Evolutionary conservation across 2,888 invertebrate genomes (phyloP).

Genomic region (Creontiades dilutus): DNA sequence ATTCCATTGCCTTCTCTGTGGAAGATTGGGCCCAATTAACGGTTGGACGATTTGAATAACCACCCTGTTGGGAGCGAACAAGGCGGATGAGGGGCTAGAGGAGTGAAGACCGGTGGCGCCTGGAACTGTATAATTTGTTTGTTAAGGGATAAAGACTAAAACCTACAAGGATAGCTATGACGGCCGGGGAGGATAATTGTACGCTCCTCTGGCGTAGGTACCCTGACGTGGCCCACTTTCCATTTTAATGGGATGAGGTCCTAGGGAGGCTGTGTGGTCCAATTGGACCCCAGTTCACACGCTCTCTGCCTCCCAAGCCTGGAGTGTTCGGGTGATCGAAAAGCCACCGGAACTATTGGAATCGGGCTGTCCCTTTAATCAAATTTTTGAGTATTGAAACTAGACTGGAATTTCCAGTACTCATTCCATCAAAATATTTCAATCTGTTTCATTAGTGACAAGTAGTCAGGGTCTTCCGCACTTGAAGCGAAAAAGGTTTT

Average conservation of each 20-base stretch:
- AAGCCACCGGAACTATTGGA: background rate
- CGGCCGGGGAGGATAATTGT: constrained; percentile 51
- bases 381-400: no score
- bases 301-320: background rate
- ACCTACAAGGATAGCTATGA: constrained; percentile 67
- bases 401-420: no score
- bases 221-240: constrained; percentile 62
- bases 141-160: constrained; percentile 71
- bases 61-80: constrained; percentile 43
- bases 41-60: constrained; percentile 69
- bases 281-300: constrained; percentile 1
- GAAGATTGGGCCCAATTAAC: constrained; percentile 69
- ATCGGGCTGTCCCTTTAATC: background rate
- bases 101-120: constrained; percentile 70
- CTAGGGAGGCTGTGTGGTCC: constrained; percentile 50
- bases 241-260: constrained; percentile 60
- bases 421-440: no score
- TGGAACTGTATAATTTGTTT: constrained; percentile 69
- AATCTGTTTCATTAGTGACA: no score
- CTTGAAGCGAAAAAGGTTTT: no score
- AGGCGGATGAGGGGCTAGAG: constrained; percentile 20
- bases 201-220: constrained; percentile 28
- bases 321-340: background rate
- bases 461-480: no score
- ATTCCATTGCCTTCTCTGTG: constrained; percentile 57